A percentile compares a stretch with the other conserved stretches of the same genome.
These are phyloP conservation scores for Paradoxurus hermaphroditus DNA, from an alignment of 2,113 vertebrate species.

Conservation along the genomic window DNA sequence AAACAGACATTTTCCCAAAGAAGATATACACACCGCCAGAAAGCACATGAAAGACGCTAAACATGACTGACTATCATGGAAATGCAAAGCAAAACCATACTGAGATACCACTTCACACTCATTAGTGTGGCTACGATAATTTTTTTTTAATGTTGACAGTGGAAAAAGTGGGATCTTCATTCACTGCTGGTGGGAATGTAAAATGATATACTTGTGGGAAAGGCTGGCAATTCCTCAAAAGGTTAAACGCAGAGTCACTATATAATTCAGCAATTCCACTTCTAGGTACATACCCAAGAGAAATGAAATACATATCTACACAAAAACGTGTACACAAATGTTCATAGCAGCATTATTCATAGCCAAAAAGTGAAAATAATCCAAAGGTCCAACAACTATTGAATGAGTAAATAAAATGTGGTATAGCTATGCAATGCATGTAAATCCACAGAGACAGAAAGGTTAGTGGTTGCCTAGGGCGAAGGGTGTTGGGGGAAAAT, in stretches of 20 bases:
- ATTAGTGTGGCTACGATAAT: neutral
- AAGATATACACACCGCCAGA: neutral
- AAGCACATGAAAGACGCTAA: neutral
- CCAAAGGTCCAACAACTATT: neutral
- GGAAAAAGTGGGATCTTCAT: neutral
- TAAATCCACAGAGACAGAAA: neutral
- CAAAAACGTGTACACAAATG: neutral
- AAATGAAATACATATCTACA: neutral
- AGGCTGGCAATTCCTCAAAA: neutral
- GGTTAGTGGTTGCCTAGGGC: neutral
- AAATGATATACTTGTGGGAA: neutral
- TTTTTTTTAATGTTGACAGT: neutral
- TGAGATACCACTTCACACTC: neutral
- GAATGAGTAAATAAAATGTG: neutral
- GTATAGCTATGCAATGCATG: neutral
- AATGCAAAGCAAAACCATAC: neutral
- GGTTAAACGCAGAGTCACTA: neutral
- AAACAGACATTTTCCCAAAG: neutral
- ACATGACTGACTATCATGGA: neutral
- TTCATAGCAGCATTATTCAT: neutral
- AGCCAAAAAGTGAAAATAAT: slow-evolving; percentile 2
- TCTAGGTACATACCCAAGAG: neutral
- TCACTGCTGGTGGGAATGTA: neutral
- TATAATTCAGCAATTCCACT: neutral
- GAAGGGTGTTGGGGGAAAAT: neutral